phyloP scores from a whole-genome alignment of 2,113 vertebrate species.

The Cromileptes altivelis region DNA sequence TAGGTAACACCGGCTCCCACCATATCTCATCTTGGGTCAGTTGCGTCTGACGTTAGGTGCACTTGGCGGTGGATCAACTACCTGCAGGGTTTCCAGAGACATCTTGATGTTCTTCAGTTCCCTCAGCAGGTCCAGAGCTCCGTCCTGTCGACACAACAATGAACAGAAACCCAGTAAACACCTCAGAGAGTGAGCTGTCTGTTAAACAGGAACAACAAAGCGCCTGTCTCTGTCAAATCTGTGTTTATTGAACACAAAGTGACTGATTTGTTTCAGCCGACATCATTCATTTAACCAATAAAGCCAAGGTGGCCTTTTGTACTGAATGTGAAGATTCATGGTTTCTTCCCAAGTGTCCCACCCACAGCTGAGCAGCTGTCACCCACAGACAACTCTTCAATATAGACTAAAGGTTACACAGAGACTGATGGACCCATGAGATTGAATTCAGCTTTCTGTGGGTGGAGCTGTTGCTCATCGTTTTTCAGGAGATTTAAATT shows the following conservation, averaged over 20 bases:
- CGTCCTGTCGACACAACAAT: slow-evolving; percentile 84
- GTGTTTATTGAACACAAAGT: not conserved
- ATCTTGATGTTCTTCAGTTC: slow-evolving; percentile 93
- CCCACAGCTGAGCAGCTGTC: not conserved
- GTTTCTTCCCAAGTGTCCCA: not conserved
- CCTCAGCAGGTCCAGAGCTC: slow-evolving; percentile 92
- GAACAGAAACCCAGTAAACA: not conserved
- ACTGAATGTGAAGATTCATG: not conserved
- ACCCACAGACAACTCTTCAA: not conserved
- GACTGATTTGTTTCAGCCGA: not conserved
- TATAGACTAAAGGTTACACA: not conserved
- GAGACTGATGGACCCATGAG: not conserved
- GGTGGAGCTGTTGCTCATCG: not conserved
- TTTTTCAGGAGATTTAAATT: no score
- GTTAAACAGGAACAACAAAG: not conserved
- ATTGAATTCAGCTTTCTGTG: not conserved
- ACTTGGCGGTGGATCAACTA: slow-evolving; percentile 56
- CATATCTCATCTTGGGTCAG: no score
- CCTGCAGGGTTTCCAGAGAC: slow-evolving; percentile 95
- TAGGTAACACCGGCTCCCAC: no score
- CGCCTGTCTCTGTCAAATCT: not conserved
- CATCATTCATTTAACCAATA: not conserved
- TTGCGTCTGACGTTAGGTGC: not conserved
- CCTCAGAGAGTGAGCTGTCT: not conserved
- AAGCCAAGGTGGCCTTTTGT: not conserved